Evolutionary conservation across 2,113 vertebrate genomes (phyloP).

Genomic region (Oophaga pumilio): DNA sequence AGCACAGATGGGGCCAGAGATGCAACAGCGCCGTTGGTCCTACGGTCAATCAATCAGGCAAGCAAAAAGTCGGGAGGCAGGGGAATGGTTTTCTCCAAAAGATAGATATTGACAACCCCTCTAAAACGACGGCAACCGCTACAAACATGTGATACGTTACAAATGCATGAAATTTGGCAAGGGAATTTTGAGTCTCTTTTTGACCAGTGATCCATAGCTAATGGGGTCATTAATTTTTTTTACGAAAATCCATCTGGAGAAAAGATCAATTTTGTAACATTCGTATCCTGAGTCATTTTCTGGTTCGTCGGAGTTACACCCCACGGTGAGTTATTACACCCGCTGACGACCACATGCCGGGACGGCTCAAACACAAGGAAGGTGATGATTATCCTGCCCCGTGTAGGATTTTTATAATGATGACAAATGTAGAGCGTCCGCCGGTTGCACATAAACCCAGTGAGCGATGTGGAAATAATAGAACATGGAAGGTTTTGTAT

Average conservation of each 20-base stretch:
- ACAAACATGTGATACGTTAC: no score
- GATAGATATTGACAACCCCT: no score
- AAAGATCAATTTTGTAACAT: not conserved
- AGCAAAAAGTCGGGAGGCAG: no score
- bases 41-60: no score
- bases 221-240: not conserved
- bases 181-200: not conserved
- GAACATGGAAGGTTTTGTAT: slow-evolving; percentile 11
- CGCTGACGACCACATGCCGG: not conserved
- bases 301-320: not conserved
- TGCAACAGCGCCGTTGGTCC: no score
- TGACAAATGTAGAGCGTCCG: not conserved
- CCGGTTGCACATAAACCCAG: not conserved
- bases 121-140: no score
- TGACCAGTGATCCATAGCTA: not conserved
- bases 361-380: not conserved
- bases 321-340: not conserved
- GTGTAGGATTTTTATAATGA: not conserved
- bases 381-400: not conserved
- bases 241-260: not conserved
- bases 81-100: no score
- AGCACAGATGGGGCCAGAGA: no score
- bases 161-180: not conserved
- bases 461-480: slow-evolving; percentile 19
- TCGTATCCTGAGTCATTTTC: not conserved